Evolutionary conservation across 2,888 invertebrate genomes (phyloP).

Genomic region (Linyphia triangularis): DNA sequence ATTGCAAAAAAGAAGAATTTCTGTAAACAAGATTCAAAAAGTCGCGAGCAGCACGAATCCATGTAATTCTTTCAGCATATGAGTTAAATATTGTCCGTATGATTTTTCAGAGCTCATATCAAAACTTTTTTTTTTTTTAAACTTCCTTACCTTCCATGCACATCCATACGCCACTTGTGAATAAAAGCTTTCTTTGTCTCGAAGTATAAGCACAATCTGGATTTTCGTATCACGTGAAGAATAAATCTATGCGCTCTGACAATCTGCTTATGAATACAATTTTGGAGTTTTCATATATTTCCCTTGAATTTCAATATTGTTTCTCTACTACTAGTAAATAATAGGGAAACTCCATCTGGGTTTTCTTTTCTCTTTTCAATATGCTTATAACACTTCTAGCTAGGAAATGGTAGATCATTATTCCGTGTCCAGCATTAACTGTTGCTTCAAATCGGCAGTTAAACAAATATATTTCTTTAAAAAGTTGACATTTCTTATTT

Average conservation of each 20-base stretch:
- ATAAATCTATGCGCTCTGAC: conserved; percentile 32
- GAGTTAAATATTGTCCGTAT: conserved; percentile 26
- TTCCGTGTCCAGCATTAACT: not conserved
- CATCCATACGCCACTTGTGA: conserved; percentile 8
- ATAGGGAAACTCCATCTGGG: conserved; percentile 5
- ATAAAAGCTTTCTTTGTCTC: conserved; percentile 32
- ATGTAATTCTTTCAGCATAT: conserved; percentile 45
- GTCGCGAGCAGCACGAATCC: not conserved
- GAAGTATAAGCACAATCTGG: not conserved
- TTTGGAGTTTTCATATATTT: conserved; percentile 45
- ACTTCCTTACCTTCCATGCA: not conserved
- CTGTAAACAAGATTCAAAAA: conserved; percentile 67
- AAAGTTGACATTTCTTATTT: conserved; percentile 40
- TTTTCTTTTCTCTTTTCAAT: conserved; percentile 39
- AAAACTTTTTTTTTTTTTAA: conserved; percentile 19
- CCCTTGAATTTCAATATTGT: conserved; percentile 34
- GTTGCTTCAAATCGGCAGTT: conserved; percentile 18
- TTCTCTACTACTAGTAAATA: conserved; percentile 41
- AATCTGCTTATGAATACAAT: conserved; percentile 45
- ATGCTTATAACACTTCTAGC: conserved; percentile 26
- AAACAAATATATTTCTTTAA: conserved; percentile 24
- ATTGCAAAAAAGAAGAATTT: conserved; percentile 47
- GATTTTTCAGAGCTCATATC: conserved; percentile 64
- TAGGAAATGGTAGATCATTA: conserved; percentile 1
- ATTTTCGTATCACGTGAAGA: not conserved